phyloP scores from a whole-genome alignment of 2,113 vertebrate species.

The Excalfactoria chinensis region DNA sequence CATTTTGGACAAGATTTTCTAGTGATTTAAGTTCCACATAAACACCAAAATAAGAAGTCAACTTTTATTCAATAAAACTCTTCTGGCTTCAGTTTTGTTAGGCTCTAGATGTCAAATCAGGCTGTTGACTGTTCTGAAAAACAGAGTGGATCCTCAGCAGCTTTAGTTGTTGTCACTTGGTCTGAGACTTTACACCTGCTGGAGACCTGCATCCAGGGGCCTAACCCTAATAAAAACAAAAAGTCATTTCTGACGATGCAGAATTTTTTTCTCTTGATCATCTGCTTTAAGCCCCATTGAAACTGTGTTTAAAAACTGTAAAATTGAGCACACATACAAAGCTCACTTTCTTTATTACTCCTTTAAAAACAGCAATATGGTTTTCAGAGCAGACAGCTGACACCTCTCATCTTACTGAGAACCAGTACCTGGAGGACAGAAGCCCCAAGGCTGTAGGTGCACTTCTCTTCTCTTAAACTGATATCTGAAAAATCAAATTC shows the following conservation, averaged over 20 bases:
- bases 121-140: background rate
- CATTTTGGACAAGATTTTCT: background rate
- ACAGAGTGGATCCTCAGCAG: background rate
- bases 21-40: background rate
- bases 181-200: background rate
- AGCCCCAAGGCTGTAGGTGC: background rate
- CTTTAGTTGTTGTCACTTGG: background rate
- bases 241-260: background rate
- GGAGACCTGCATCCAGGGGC: background rate
- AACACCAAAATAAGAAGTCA: background rate
- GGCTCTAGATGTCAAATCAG: background rate
- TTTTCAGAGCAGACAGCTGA: background rate
- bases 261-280: background rate
- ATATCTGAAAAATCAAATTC: background rate
- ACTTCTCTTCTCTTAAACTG: background rate
- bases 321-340: background rate
- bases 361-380: background rate
- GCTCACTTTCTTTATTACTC: background rate
- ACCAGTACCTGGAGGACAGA: background rate
- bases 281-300: background rate
- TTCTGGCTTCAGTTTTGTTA: background rate
- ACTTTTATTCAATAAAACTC: background rate
- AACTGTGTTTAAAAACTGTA: background rate
- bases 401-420: background rate
- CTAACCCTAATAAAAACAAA: background rate